Evolutionary conservation across 2,113 vertebrate genomes (phyloP).

Genomic region (Ptyas mucosa): DNA sequence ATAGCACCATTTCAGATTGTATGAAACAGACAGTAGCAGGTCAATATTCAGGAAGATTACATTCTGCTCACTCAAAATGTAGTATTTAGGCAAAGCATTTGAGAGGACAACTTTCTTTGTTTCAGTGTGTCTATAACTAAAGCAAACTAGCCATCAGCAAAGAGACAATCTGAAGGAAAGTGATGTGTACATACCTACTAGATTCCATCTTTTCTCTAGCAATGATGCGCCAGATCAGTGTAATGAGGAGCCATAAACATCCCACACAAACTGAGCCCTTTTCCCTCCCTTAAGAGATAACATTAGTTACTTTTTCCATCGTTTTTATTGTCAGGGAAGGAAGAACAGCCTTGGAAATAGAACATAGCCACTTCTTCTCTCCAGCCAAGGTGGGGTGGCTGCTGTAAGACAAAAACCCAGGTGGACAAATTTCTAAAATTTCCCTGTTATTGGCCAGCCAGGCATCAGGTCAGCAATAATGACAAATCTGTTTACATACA

Average conservation of each 20-base stretch:
- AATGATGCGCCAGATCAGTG: not conserved
- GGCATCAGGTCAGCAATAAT: not conserved
- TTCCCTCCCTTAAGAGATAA: rapidly evolving
- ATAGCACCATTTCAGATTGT: not conserved
- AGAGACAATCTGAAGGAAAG: not conserved
- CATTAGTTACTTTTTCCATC: not conserved
- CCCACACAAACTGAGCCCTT: not conserved
- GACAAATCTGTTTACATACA: not conserved
- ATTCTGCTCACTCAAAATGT: not conserved
- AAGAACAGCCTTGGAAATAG: not conserved
- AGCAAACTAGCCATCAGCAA: not conserved
- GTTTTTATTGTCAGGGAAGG: not conserved
- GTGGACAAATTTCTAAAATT: not conserved
- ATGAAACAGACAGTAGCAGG: not conserved
- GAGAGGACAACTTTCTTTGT: not conserved
- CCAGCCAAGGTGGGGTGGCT: not conserved
- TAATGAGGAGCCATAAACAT: not conserved
- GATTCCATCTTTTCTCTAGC: not conserved
- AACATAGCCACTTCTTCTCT: not conserved
- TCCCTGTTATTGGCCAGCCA: not conserved
- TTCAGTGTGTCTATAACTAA: not conserved
- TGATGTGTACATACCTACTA: not conserved
- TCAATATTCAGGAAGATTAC: not conserved
- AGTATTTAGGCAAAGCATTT: not conserved
- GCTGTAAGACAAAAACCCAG: not conserved